A percentile compares a stretch with the other conserved stretches of the same genome.
These are phyloP conservation scores for Brachionus manjavacas DNA, from an alignment of 1,140 invertebrate genomes.

Conservation along the genomic window DNA sequence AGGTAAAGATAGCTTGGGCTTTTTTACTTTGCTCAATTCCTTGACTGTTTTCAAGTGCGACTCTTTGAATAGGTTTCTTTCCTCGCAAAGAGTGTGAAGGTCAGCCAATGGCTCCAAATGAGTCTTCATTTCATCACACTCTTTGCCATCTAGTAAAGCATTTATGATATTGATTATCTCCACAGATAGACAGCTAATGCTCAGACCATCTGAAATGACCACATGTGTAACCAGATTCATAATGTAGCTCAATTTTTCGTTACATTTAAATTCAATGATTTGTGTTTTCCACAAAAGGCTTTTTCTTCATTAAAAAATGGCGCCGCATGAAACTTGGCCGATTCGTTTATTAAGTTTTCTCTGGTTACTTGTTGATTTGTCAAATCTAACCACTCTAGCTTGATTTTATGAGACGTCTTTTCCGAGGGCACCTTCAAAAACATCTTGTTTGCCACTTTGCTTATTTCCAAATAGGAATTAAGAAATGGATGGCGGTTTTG, in stretches of 20 bases:
- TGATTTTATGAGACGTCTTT: not conserved
- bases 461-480: not conserved
- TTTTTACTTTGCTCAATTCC: not conserved
- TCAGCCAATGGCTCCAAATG: not conserved
- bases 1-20: not conserved
- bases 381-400: slow-evolving; percentile 5
- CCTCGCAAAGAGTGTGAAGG: not conserved
- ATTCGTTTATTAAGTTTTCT: not conserved
- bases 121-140: slow-evolving; percentile 17
- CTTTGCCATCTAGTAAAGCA: not conserved
- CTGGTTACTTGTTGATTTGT: not conserved
- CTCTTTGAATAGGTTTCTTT: not conserved
- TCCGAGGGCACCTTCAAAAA: not conserved
- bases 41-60: not conserved
- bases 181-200: not conserved
- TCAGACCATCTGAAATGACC: slow-evolving; percentile 27
- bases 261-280: not conserved
- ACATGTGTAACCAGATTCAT: not conserved
- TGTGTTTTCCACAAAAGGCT: not conserved
- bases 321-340: not conserved
- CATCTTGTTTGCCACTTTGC: not conserved
- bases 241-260: not conserved
- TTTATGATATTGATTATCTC: slow-evolving; percentile 30
- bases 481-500: slow-evolving; percentile 18
- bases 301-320: not conserved